Evolutionary conservation across 2,888 invertebrate species (phyloP).

Genomic region (Drosophila anomelani): DNA sequence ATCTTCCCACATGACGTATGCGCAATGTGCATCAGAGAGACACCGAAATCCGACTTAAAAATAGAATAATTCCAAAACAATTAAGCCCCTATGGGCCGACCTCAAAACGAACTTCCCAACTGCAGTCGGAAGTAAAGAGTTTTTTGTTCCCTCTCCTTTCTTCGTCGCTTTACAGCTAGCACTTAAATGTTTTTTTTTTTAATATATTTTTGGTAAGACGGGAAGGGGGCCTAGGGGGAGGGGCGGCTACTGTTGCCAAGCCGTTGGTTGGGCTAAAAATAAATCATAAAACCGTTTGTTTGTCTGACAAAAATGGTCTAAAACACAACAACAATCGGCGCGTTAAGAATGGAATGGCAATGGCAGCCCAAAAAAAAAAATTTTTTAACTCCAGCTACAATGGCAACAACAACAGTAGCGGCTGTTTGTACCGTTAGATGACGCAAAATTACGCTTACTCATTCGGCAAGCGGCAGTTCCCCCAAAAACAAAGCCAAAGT

Average conservation of each 20-base stretch:
- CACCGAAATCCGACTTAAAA: slow-evolving; percentile 11
- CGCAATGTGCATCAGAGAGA: slow-evolving; percentile 33
- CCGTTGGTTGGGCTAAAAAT: slow-evolving; percentile 66
- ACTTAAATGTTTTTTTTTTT: slow-evolving; percentile 39
- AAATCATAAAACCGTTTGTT: slow-evolving; percentile 81
- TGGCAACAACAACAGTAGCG: slow-evolving; percentile 65
- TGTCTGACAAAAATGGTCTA: slow-evolving; percentile 80
- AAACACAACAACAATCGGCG: slow-evolving; percentile 63
- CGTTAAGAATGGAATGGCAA: slow-evolving; percentile 53
- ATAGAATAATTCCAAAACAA: slow-evolving; percentile 33
- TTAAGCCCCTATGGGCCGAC: slow-evolving; percentile 48
- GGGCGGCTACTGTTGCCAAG: slow-evolving; percentile 58
- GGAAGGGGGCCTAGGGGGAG: background rate
- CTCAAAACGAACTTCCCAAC: slow-evolving; percentile 47
- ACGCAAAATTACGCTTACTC: slow-evolving; percentile 81
- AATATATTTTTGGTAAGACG: slow-evolving; percentile 34
- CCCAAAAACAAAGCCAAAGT: slow-evolving; percentile 37
- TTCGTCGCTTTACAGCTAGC: slow-evolving; percentile 68
- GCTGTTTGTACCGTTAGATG: slow-evolving; percentile 79
- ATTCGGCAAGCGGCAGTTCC: slow-evolving; percentile 61
- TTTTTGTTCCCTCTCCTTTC: slow-evolving; percentile 30
- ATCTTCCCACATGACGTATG: slow-evolving; percentile 38
- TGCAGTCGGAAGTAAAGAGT: slow-evolving; percentile 68
- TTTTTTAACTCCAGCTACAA: slow-evolving; percentile 36
- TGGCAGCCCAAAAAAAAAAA: slow-evolving; percentile 53